Evolutionary conservation across 2,113 vertebrate species (phyloP).

Genomic region (Gambusia holbrooki): DNA sequence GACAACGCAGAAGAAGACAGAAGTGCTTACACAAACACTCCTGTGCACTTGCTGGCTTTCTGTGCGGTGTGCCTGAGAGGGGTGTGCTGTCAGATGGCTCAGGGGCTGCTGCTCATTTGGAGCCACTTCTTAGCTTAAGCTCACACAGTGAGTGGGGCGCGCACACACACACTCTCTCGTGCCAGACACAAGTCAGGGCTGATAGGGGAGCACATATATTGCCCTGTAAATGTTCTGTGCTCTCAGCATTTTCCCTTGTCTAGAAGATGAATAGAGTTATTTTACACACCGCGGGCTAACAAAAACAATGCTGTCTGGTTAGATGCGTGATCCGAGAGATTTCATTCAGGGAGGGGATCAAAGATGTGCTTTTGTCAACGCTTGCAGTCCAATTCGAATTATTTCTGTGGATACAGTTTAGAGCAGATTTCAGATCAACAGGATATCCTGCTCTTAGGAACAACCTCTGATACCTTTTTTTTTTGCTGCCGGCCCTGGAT

Average conservation of each 20-base stretch:
- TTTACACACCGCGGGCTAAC: slow-evolving; percentile 67
- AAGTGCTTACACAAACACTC: slow-evolving; percentile 73
- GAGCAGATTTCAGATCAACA: slow-evolving; percentile 35
- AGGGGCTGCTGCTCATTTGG: slow-evolving; percentile 70
- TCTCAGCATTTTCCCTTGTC: slow-evolving; percentile 75
- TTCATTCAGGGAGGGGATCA: slow-evolving; percentile 56
- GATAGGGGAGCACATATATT: slow-evolving; percentile 58
- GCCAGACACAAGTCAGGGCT: slow-evolving; percentile 36
- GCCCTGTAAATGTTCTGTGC: slow-evolving; percentile 72
- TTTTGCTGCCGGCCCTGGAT: slow-evolving; percentile 20
- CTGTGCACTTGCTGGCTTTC: slow-evolving; percentile 39
- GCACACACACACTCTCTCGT: slow-evolving; percentile 28
- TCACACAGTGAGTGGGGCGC: slow-evolving; percentile 32
- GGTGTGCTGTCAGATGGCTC: slow-evolving; percentile 70
- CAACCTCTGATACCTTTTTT: slow-evolving; percentile 40
- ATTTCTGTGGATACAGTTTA: slow-evolving; percentile 9
- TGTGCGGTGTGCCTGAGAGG: slow-evolving; percentile 57
- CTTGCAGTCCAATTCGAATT: slow-evolving; percentile 50
- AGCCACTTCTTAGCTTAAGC: slow-evolving; percentile 57
- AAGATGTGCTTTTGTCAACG: slow-evolving; percentile 52
- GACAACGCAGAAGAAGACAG: slow-evolving; percentile 71
- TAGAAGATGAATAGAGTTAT: slow-evolving; percentile 73
- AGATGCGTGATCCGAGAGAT: slow-evolving; percentile 51
- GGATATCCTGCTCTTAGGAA: slow-evolving; percentile 47
- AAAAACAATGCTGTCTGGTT: slow-evolving; percentile 64